These are phyloP conservation scores for Corticium candelabrum DNA, from an alignment of 37 sponge, comb jelly and placozoan species.

Conservation along the genomic window DNA sequence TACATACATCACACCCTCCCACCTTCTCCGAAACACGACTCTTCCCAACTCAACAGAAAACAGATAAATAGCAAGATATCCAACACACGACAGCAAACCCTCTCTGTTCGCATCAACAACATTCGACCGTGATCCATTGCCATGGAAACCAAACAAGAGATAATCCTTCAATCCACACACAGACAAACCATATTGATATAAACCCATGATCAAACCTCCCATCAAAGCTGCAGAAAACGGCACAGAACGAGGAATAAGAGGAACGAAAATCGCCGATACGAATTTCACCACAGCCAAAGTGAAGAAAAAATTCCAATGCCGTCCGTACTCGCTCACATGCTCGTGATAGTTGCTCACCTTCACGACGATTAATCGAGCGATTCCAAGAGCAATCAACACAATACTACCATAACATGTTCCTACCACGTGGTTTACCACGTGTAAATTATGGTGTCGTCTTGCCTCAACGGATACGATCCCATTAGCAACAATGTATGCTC, in stretches of 20 bases:
- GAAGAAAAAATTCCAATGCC: conserved; percentile 99
- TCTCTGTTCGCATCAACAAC: conserved; percentile 86
- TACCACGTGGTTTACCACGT: not conserved
- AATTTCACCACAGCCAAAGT: conserved; percentile 81
- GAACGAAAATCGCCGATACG: not conserved
- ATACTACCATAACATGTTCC: too few relatives aligned
- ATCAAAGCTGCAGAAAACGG: not conserved
- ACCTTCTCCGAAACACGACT: too few relatives aligned
- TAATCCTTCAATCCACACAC: conserved; percentile 34
- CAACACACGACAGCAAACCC: conserved; percentile 76
- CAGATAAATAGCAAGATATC: conserved; percentile 71
- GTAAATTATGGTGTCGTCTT: conserved; percentile 6
- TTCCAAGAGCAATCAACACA: conserved; percentile 67
- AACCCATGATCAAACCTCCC: conserved; percentile 5
- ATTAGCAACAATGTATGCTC: conserved; percentile 65
- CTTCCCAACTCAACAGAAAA: conserved; percentile 71
- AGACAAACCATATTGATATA: conserved; percentile 56
- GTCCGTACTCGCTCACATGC: conserved; percentile 86
- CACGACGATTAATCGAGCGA: conserved; percentile 50
- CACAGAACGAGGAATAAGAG: not conserved
- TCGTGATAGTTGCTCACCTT: conserved; percentile 55
- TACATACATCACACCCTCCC: too few relatives aligned
- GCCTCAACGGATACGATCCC: conserved; percentile 48
- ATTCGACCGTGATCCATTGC: conserved; percentile 41
- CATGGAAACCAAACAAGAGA: conserved; percentile 46